Base-by-base conservation (phyloP, 2,888 invertebrate species). In the Himalopsyche kuldschensis region DNA sequence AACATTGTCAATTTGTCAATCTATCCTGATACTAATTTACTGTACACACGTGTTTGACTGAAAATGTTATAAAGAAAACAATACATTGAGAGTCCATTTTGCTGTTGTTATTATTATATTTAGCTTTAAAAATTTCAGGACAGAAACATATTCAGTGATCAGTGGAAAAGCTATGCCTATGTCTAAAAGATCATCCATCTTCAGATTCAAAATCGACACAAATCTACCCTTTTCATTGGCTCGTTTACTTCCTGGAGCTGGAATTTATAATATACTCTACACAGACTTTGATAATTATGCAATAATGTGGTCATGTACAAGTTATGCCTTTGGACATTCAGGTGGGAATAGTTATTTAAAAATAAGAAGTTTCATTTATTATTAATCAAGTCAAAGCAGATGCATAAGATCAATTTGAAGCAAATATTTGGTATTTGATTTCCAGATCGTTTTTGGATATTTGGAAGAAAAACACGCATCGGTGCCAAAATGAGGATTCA, bases 261-360 rank as follows among this genome's bases (percentile, higher is more conserved):
- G 95, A 0, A 93, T 93, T 86, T 96, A 96, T 90, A 93, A 93
- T 89, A 91, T 96, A 76, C 91, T 96, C 31, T 93, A 94, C 88
- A 95, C 95, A 0, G 95, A 96, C 89, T 96, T 95, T 89, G 92
- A 92, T 0, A 93, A 93, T 88, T 95, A 94, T 89, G 95, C 95
- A 48, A 92, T 96, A 85, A 88, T 96, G 78, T 96, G 95, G 94
- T 95, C 95, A 4, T 96, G 96, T 87, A 93, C 94, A 27, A 94
- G 94, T 89, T 91, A 94, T 86, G 93, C 93, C 79, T 87, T 95
- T 77, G 91, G 93, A 82, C 93, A 94, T 88, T 91, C 93, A 88
- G 94, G 94, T 94, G 88, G 20, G 24, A 55, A 87, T 85, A 75
- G 78, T 32, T 55, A 63, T 35, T 20, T 63, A 46, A 41, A 79